These are phyloP conservation scores for Channa argus DNA, from an alignment of 2,113 vertebrate species.

Conservation along the genomic window DNA sequence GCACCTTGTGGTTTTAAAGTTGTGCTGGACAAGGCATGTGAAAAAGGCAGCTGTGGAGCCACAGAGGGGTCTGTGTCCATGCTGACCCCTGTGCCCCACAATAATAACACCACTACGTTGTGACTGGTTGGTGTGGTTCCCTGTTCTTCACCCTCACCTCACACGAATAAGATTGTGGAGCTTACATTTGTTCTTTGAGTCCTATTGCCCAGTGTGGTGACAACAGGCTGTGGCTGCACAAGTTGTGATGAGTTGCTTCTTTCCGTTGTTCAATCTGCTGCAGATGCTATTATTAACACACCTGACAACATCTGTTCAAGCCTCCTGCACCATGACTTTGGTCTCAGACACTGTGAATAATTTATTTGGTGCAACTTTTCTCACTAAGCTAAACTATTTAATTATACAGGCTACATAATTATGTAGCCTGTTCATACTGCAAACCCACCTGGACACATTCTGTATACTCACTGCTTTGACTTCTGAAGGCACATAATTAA, in stretches of 20 bases:
- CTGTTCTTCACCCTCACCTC: background rate
- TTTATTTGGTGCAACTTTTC: conserved; percentile 14
- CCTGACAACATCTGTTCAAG: background rate
- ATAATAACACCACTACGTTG: too few relatives aligned
- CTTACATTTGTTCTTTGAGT: background rate
- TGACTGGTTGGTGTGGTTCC: background rate
- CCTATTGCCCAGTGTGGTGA: background rate
- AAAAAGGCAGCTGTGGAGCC: too few relatives aligned
- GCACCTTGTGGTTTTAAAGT: too few relatives aligned
- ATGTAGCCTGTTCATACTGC: too few relatives aligned
- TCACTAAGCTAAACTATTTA: conserved; percentile 4
- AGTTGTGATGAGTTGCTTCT: background rate
- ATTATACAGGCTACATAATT: background rate
- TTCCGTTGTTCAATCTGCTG: background rate
- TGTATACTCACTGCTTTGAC: background rate
- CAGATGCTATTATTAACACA: background rate
- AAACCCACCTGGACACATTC: background rate
- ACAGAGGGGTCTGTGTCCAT: too few relatives aligned
- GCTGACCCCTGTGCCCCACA: too few relatives aligned
- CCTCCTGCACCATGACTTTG: background rate
- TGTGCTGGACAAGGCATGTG: too few relatives aligned
- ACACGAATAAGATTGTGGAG: background rate
- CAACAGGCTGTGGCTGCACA: background rate
- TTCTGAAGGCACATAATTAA: conserved; percentile 1
- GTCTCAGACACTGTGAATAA: conserved; percentile 18